These are phyloP conservation scores for Berghia stephanieae DNA, from an alignment of 1,140 invertebrate species.

Conservation along the genomic window DNA sequence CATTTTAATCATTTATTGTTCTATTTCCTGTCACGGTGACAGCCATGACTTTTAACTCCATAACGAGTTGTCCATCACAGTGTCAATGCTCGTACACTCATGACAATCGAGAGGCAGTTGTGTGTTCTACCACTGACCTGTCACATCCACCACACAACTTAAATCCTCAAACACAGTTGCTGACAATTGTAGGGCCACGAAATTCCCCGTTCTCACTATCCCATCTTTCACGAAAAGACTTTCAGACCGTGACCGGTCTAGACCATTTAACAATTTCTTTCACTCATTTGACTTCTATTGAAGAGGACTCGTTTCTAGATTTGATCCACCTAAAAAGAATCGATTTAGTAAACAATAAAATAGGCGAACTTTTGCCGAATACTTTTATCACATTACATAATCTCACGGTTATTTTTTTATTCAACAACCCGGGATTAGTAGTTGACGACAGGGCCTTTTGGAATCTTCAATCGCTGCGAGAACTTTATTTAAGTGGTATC, in stretches of 20 bases:
- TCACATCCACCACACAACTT: too few relatives aligned
- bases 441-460: constrained; percentile 24
- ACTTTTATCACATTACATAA: constrained; percentile 22
- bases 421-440: constrained; percentile 9
- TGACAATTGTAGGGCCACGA: too few relatives aligned
- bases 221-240: background rate
- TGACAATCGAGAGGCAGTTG: too few relatives aligned
- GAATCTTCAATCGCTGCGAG: constrained; percentile 11
- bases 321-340: constrained; percentile 24
- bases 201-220: too few relatives aligned
- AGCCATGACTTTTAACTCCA: too few relatives aligned
- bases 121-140: too few relatives aligned
- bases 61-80: too few relatives aligned
- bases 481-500: constrained; percentile 34
- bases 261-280: constrained; percentile 12
- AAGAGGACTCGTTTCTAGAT: constrained; percentile 32
- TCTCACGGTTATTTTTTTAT: constrained; percentile 25
- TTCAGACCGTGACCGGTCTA: background rate
- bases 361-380: background rate
- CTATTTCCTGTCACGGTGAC: too few relatives aligned
- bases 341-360: constrained; percentile 22
- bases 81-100: too few relatives aligned
- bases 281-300: constrained; percentile 20
- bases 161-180: too few relatives aligned
- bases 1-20: too few relatives aligned